These are phyloP conservation scores for Ahaetulla prasina DNA, from an alignment of 2,113 vertebrate genomes.

Conservation along the genomic window DNA sequence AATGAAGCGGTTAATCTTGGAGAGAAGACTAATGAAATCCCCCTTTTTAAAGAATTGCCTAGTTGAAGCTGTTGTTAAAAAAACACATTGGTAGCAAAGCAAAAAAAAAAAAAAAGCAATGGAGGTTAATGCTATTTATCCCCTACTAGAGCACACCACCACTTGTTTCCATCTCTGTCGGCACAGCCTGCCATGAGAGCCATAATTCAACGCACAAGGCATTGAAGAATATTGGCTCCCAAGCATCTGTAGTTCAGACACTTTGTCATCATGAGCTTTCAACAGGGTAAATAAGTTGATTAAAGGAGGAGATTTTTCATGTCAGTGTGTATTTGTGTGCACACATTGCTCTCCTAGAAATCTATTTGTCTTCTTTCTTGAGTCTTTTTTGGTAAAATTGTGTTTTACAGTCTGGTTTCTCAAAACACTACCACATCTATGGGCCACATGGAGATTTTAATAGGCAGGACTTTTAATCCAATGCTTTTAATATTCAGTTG, in stretches of 20 bases:
- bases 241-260: conserved; percentile 40
- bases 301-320: conserved; percentile 58
- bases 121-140: conserved; percentile 57
- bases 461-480: background rate
- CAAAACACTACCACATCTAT: background rate
- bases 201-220: conserved; percentile 57
- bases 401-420: background rate
- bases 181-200: conserved; percentile 40
- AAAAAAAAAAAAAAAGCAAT: conserved; percentile 24
- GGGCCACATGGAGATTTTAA: background rate
- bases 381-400: background rate
- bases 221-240: conserved; percentile 51
- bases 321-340: conserved; percentile 20
- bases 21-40: conserved; percentile 3
- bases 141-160: conserved; percentile 55
- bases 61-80: conserved; percentile 36
- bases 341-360: conserved; percentile 39
- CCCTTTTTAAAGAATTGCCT: conserved; percentile 45
- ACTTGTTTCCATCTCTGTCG: conserved; percentile 57
- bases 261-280: conserved; percentile 64
- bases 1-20: conserved; percentile 49
- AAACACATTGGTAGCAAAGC: conserved; percentile 35
- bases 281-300: conserved; percentile 62
- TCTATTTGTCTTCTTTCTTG: conserved; percentile 8
- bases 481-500: background rate